Percentiles rank a stretch among this genome's conserved stretches.
phyloP scores from a whole-genome alignment of 2,888 invertebrate species.

The Yponomeuta evonymella region DNA sequence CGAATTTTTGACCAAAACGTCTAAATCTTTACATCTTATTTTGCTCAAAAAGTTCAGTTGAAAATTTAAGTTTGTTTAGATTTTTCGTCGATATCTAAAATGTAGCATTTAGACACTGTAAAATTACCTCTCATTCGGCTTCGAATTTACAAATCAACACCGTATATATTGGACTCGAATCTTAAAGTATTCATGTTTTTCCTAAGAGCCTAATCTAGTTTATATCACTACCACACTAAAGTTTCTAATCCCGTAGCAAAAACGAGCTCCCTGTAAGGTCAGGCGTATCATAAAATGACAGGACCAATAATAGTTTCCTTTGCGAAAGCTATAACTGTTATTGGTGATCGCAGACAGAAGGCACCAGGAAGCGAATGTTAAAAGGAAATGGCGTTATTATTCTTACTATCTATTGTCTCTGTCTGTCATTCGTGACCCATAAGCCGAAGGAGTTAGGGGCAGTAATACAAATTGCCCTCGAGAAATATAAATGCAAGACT shows the following conservation, averaged over 20 bases:
- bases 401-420: conserved; percentile 13
- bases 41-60: no score
- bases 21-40: no score
- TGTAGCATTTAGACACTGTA: no score
- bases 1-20: no score
- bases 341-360: conserved; percentile 8
- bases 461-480: neutral
- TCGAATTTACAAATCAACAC: no score
- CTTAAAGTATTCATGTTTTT: neutral
- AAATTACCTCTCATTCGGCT: no score
- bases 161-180: no score
- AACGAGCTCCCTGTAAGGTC: neutral
- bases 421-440: conserved; percentile 3
- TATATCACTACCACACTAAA: neutral
- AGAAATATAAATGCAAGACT: conserved; percentile 21
- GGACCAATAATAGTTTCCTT: conserved; percentile 11
- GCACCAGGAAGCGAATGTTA: conserved; percentile 11
- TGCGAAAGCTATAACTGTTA: conserved; percentile 11
- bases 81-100: no score
- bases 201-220: neutral
- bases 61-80: no score
- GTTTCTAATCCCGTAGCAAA: neutral
- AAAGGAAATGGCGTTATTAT: conserved; percentile 13
- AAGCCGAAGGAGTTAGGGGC: neutral
- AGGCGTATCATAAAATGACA: conserved; percentile 12